Percentiles rank a stretch among this genome's conserved stretches.
phyloP scores from a whole-genome alignment of 2,888 invertebrate species.

The Pyrocoelia pectoralis region DNA sequence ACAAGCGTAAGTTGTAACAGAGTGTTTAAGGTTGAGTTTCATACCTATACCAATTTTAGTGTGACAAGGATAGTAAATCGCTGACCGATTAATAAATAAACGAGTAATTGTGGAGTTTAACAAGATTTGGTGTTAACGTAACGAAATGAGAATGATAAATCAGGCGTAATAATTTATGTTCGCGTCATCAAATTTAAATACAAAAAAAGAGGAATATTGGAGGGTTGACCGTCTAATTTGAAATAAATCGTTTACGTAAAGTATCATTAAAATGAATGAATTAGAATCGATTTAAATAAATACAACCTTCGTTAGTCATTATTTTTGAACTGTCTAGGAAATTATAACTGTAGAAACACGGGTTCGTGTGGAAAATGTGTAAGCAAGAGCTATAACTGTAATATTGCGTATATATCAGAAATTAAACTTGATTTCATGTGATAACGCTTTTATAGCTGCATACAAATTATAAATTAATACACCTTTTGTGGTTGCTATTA shows the following conservation, averaged over 20 bases:
- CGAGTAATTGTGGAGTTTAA: too few species aligned
- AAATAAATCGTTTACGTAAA: slow-evolving; percentile 27
- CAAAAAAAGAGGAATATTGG: slow-evolving; percentile 14
- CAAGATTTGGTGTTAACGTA: too few species aligned
- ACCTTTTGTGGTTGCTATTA: slow-evolving; percentile 28
- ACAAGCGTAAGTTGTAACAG: too few species aligned
- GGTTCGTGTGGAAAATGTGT: slow-evolving; percentile 38
- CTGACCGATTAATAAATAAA: too few species aligned
- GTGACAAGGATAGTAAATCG: too few species aligned
- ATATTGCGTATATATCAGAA: slow-evolving; percentile 34
- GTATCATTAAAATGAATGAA: slow-evolving; percentile 27
- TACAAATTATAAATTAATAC: slow-evolving; percentile 36
- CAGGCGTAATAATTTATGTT: too few species aligned
- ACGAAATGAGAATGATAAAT: too few species aligned
- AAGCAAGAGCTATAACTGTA: slow-evolving; percentile 29
- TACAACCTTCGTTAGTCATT: slow-evolving; percentile 34
- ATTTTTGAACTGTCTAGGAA: slow-evolving; percentile 32
- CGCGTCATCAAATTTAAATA: slow-evolving; percentile 30
- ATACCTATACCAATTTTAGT: too few species aligned
- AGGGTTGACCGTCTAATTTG: slow-evolving; percentile 29
- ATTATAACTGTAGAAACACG: slow-evolving; percentile 30
- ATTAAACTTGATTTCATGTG: slow-evolving; percentile 39
- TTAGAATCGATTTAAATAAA: slow-evolving; percentile 38
- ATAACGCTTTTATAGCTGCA: slow-evolving; percentile 36
- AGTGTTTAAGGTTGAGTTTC: too few species aligned